A percentile compares a stretch with the other conserved stretches of the same genome.
These are phyloP conservation scores for Petrocephalus microphthalmus DNA, from an alignment of 2,113 vertebrate species.

Conservation along the genomic window DNA sequence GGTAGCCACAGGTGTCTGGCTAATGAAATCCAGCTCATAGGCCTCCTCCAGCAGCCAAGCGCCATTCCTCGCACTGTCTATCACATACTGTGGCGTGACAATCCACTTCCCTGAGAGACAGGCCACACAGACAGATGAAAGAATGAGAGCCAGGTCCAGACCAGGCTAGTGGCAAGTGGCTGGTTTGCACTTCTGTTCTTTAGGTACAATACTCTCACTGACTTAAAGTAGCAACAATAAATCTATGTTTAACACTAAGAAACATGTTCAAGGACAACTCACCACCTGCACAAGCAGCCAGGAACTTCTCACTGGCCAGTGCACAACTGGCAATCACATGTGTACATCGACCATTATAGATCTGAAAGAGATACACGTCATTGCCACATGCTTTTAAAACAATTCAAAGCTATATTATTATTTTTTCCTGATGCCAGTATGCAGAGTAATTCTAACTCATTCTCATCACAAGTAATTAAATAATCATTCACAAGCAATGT, in stretches of 20 bases:
- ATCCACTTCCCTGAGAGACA: constrained; percentile 82
- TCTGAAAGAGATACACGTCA: constrained; percentile 51
- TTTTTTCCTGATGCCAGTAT: not conserved
- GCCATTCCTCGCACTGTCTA: constrained; percentile 79
- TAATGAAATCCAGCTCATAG: constrained; percentile 71
- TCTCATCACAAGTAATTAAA: not conserved
- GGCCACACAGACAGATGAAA: not conserved
- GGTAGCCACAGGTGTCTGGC: constrained; percentile 24
- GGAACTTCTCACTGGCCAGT: constrained; percentile 82
- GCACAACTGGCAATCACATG: constrained; percentile 79
- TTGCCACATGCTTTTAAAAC: not conserved
- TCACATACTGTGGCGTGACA: constrained; percentile 82
- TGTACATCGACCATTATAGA: constrained; percentile 70
- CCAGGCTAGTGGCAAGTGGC: not conserved
- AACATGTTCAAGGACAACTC: constrained; percentile 39
- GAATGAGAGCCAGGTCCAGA: not conserved
- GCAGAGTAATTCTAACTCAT: not conserved
- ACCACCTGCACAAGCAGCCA: constrained; percentile 90
- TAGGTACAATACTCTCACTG: not conserved
- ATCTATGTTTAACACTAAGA: not conserved
- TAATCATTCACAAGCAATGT: not conserved
- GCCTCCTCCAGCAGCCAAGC: constrained; percentile 83
- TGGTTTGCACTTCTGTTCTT: not conserved
- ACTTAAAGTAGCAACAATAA: not conserved
- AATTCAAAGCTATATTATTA: not conserved